Evolutionary conservation across 2,888 invertebrate species (phyloP), one percentile per base, ranked within the genome.

Genomic region (Phragmatobia fuliginosa): DNA sequence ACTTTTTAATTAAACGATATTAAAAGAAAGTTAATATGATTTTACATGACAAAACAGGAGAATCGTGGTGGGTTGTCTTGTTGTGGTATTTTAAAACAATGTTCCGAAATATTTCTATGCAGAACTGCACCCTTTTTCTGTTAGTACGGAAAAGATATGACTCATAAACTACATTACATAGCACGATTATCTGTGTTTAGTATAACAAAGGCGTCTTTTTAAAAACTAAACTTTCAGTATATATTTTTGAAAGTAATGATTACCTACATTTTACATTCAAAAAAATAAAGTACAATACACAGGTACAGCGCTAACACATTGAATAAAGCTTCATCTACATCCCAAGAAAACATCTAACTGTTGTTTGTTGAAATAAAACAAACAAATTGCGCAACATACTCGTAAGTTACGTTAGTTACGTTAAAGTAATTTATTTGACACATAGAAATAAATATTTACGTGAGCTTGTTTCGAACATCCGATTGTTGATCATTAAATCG

Each of bases 371-470:
- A 36, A 36, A 60, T 49, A n/a, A 52, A 25, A 14, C 10, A 1
- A 18, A 11, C 7, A 11, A 36, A 36, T n/a, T 36, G 8, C 25
- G 2, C 18, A 18, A 45, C 21, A 2, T 14, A 38, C 38, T 38
- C 38, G 8, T 49, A 62, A 41, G 18, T 62, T 36, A 61, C 36
- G 8, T 38, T 36, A 6, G 41, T 31, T 21, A 31, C 21, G n/a
- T 49, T 21, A 63, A 45, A 58, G 21, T 38, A 56, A 28, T 58
- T 58, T 56, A 58, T 28, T 38, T 21, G 36, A 72, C 72, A 79
- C 75, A 68, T 38, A 31, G n/a, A 59, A 61, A 41, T 41, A 45
- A 59, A 66, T 73, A 61, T 79, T 79, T 79, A 79, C 62, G 64
- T 65, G 64, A 65, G 31, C 45, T 64, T 32, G 64, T 61, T 67